phyloP scores from a whole-genome alignment of 1,140 invertebrate species.

The Hylyphantes graminicola region DNA sequence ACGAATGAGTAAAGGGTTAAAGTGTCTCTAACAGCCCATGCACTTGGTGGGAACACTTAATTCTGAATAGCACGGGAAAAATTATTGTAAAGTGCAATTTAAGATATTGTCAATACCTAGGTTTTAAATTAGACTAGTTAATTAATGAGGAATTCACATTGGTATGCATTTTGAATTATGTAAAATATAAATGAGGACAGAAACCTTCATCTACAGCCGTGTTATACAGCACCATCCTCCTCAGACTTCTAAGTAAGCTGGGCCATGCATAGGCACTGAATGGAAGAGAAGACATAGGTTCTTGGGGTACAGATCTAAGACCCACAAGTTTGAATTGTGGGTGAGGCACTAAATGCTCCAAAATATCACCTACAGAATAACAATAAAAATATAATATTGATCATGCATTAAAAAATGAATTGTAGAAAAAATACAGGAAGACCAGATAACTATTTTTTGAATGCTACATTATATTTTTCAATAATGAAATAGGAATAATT shows the following conservation, averaged over 20 bases:
- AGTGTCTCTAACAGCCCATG: too few relatives aligned
- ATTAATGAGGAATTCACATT: too few relatives aligned
- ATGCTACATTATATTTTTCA: too few relatives aligned
- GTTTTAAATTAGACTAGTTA: too few relatives aligned
- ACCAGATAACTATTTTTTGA: too few relatives aligned
- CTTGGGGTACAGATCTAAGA: slow-evolving; percentile 53
- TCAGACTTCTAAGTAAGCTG: slow-evolving; percentile 30
- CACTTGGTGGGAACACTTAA: too few relatives aligned
- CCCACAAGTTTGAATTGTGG: slow-evolving; percentile 53
- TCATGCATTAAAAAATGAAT: not conserved
- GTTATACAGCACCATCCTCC: slow-evolving; percentile 56
- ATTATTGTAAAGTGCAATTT: too few relatives aligned
- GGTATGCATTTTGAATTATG: not conserved
- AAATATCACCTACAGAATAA: slow-evolving; percentile 60
- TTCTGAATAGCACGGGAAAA: too few relatives aligned
- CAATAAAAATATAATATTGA: slow-evolving; percentile 1
- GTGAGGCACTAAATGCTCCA: slow-evolving; percentile 54
- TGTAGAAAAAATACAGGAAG: too few relatives aligned
- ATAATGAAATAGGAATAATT: too few relatives aligned
- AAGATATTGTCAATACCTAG: too few relatives aligned
- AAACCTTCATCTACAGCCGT: slow-evolving; percentile 55
- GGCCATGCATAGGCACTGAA: slow-evolving; percentile 55
- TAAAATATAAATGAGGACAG: not conserved
- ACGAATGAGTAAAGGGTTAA: too few relatives aligned
- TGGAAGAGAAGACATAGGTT: slow-evolving; percentile 38